Conservation (phyloP, 2,113 vertebrate species). For the Pseudorectes ferrugineus region DNA sequence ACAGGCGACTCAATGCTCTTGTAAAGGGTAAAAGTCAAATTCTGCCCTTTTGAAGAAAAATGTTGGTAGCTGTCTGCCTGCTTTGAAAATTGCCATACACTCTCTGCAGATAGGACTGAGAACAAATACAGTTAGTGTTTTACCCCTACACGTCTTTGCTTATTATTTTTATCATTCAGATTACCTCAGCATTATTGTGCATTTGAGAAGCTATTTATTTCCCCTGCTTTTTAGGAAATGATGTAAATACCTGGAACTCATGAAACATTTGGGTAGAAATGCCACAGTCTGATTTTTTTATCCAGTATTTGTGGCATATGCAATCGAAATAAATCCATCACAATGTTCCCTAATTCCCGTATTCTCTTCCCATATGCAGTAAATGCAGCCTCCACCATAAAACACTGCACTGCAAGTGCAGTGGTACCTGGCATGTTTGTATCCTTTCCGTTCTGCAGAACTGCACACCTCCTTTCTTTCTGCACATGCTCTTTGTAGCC, state of each 20-base stretch:
- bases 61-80: neutral
- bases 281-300: neutral
- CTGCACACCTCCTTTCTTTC: neutral
- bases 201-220: neutral
- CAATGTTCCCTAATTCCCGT: neutral
- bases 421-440: neutral
- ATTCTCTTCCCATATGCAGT: neutral
- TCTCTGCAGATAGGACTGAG: neutral
- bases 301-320: neutral
- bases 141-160: neutral
- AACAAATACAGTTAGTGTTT: neutral
- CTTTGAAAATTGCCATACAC: neutral
- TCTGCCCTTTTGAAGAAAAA: conserved; percentile 41
- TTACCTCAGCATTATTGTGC: neutral
- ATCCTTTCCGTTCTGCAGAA: neutral
- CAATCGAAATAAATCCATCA: neutral
- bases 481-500: neutral
- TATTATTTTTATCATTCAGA: neutral
- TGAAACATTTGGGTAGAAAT: neutral
- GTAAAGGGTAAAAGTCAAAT: conserved; percentile 59
- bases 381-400: neutral
- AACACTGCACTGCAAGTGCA: neutral
- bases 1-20: neutral
- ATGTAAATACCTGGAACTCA: neutral
- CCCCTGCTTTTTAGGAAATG: neutral